A percentile compares a stretch with the other conserved stretches of the same genome.
Evolutionary conservation across 2,113 vertebrate genomes (phyloP).

Genomic region (Gallinago jamesoni): DNA sequence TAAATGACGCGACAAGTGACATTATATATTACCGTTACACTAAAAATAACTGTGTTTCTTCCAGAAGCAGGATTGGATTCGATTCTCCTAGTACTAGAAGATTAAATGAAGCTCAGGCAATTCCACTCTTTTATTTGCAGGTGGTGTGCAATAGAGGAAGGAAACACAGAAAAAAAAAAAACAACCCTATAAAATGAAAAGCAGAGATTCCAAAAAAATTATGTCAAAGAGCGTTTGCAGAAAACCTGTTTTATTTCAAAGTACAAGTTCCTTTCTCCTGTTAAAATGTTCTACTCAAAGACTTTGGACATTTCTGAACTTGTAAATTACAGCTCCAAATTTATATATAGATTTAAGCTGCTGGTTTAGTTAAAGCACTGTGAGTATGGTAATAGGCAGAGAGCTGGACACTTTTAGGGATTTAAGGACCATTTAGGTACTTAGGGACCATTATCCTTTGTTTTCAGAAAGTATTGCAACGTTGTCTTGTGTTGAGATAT

Average conservation of each 20-base stretch:
- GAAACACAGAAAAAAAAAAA: not conserved
- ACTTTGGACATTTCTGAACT: not conserved
- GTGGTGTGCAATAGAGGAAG: not conserved
- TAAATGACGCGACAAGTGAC: not conserved
- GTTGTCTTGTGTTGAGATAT: not conserved
- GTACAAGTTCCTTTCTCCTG: not conserved
- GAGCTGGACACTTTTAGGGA: not conserved
- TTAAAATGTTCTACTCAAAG: slow-evolving; percentile 16
- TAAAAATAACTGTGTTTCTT: slow-evolving; percentile 36
- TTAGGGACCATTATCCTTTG: not conserved
- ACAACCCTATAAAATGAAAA: slow-evolving; percentile 25
- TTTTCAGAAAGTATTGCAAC: not conserved
- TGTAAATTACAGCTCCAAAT: not conserved
- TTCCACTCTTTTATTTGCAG: slow-evolving; percentile 48
- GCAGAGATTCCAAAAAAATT: slow-evolving; percentile 29
- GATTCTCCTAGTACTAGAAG: not conserved
- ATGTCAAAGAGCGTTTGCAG: slow-evolving; percentile 13
- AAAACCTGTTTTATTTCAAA: slow-evolving; percentile 54
- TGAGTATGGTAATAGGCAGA: not conserved
- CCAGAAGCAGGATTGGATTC: not conserved
- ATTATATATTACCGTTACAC: not conserved
- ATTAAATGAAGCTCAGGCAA: slow-evolving; percentile 20
- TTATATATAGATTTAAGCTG: slow-evolving; percentile 18
- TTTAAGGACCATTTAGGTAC: not conserved
- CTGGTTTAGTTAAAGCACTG: not conserved